Evolutionary conservation across 2,113 vertebrate genomes (phyloP), one percentile per base, ranked within the genome.

Genomic region (Parotia lawesii): DNA sequence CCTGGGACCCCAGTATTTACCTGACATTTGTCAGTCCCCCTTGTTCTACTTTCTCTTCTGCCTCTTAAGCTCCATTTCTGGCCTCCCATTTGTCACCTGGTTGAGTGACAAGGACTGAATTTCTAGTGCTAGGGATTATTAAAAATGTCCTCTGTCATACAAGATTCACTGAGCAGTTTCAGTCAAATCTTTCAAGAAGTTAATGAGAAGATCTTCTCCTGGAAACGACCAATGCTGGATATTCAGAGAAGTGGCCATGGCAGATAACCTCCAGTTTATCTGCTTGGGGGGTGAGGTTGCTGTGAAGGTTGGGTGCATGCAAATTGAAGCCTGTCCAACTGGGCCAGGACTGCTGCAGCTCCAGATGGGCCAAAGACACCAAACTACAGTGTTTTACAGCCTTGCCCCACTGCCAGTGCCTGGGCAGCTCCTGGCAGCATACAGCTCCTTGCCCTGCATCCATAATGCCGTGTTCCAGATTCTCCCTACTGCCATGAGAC

Each of bases 381-480:
- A 45, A 48, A 76, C 6, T 37, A 15, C 40, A 28, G 35, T 5
- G 5, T 38, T 53, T 33, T 35, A 9, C 10, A 51, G 33, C 27
- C 4, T 22, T 40, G 15, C n/a, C 29, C 37, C 15, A 37, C 10
- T 25, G 10, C 28, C 14, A 7, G 58, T 50, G 38, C n/a, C 24
- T 7, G 1, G 44, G 27, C 31, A 50, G 76, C 17, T 25, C 24
- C 20, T 35, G 42, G 64, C 29, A 94, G 54, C 16, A 33, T 11
- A 6, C 5, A 8, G 37, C 20, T 64, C 33, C 40, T 51, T 65
- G 33, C 12, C 15, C 45, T 76, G 33, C 27, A 29, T 60, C 60
- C 5, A 0, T 16, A 19, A 27, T 29, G 9, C 24, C 5, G 0
- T 13, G 6, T 27, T 79, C 9, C 38, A 24, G 9, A 29, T 73